Base-by-base conservation (phyloP, 2,113 vertebrate species). In the Pao palembangensis region DNA sequence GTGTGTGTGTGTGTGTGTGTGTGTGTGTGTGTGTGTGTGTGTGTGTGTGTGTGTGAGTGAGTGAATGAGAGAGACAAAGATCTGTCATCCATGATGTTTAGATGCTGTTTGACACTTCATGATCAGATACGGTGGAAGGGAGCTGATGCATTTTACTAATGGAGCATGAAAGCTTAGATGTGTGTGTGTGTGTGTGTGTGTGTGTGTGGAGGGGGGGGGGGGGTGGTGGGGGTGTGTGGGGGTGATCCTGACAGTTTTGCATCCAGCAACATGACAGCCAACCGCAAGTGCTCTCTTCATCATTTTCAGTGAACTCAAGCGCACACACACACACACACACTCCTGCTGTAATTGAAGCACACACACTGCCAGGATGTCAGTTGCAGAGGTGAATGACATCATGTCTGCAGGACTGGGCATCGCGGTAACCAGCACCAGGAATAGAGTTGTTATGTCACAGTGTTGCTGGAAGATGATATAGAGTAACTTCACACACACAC, bases 371-470 rank as follows among this genome's bases (percentile, higher is more conserved):
- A 79, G 80, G 85, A 87, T 83, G 73, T 69, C 67, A 51, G 75
- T 68, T 72, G 61, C 69, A 70, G 81, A 57, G 67, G 62, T 78
- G 76, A 85, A 89, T 91, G 88, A 90, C 86, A 85, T 89, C 83
- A 90, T 84, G 81, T 83, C 80, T 85, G 78, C 73, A 75, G 75
- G 76, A 74, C 53, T 58, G 61, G 54, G 57, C 56, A 55, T 78
- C 61, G 76, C 75, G 77, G 79, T 81, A 88, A 89, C 73, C 19
- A 80, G 84, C 83, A 81, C 86, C 82, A 85, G 87, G 86, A 91
- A 90, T 89, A 88, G 82, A 78, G 80, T 78, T 79, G 76, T 90
- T 89, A 87, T 89, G 88, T 91, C 87, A 89, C 72, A 64, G 76
- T 75, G 67, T 82, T 88, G 83, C 79, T 88, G 88, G 83, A 89